phyloP scores from a whole-genome alignment of 2,797 vertebrate species.

The Pteropus rufus region DNA sequence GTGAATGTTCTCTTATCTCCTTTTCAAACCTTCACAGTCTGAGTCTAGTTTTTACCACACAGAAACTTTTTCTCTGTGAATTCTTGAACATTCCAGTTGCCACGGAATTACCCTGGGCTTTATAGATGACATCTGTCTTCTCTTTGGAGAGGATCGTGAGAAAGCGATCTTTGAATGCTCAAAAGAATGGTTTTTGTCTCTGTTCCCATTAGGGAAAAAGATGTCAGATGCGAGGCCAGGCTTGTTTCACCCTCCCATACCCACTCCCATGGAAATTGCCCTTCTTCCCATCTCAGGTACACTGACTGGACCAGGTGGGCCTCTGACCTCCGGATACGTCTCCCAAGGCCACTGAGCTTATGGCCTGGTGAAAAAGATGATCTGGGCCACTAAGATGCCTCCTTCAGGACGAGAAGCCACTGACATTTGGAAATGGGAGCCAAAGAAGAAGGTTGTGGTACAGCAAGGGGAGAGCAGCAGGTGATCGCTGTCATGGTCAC shows the following conservation, averaged over 20 bases:
- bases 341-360: not conserved
- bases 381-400: not conserved
- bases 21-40: not conserved
- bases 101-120: not conserved
- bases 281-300: not conserved
- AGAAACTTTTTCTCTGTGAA: not conserved
- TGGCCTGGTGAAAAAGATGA: not conserved
- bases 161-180: not conserved
- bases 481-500: not conserved
- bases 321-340: not conserved
- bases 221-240: not conserved
- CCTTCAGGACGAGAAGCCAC: not conserved
- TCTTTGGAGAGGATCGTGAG: not conserved
- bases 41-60: not conserved
- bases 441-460: not conserved
- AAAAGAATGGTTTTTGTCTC: not conserved
- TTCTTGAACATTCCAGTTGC: not conserved
- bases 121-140: not conserved
- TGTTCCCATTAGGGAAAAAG: not conserved
- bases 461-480: not conserved
- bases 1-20: not conserved
- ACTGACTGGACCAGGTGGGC: not conserved
- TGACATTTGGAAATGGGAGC: not conserved
- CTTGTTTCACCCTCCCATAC: not conserved
- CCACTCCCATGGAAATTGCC: not conserved